These are phyloP conservation scores for Dilophus febrilis DNA, from an alignment of 2,888 invertebrate species.

Conservation along the genomic window DNA sequence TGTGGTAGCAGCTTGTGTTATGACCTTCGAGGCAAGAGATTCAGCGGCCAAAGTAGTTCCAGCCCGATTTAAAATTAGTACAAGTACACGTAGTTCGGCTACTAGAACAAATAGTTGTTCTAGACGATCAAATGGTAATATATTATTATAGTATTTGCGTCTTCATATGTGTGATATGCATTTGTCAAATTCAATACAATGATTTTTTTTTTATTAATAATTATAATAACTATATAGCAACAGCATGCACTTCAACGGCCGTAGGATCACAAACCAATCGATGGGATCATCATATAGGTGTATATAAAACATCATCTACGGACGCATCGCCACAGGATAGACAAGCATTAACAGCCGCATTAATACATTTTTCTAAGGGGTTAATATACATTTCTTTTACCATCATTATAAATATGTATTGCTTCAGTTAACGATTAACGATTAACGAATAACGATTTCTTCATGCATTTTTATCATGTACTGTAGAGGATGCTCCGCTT, in stretches of 20 bases:
- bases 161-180: background rate
- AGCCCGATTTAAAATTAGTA: slow-evolving; percentile 40
- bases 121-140: slow-evolving; percentile 23
- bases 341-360: slow-evolving; percentile 31
- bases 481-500: too few relatives aligned
- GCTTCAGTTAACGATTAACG: too few relatives aligned
- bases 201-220: too few relatives aligned
- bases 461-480: too few relatives aligned
- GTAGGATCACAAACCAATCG: slow-evolving; percentile 17
- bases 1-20: slow-evolving; percentile 91
- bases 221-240: too few relatives aligned
- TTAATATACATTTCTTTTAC: slow-evolving; percentile 18
- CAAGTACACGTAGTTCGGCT: slow-evolving; percentile 23
- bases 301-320: slow-evolving; percentile 42
- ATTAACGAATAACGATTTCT: too few relatives aligned
- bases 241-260: background rate
- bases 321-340: slow-evolving; percentile 27
- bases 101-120: slow-evolving; percentile 23
- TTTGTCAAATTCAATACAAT: too few relatives aligned
- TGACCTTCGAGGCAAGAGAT: slow-evolving; percentile 96
- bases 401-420: slow-evolving; percentile 2
- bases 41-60: slow-evolving; percentile 85
- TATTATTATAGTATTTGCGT: background rate
- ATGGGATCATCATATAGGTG: slow-evolving; percentile 49
- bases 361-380: slow-evolving; percentile 31